phyloP scores from a whole-genome alignment of 2,113 vertebrate genomes.

The Hystrix cristata region DNA sequence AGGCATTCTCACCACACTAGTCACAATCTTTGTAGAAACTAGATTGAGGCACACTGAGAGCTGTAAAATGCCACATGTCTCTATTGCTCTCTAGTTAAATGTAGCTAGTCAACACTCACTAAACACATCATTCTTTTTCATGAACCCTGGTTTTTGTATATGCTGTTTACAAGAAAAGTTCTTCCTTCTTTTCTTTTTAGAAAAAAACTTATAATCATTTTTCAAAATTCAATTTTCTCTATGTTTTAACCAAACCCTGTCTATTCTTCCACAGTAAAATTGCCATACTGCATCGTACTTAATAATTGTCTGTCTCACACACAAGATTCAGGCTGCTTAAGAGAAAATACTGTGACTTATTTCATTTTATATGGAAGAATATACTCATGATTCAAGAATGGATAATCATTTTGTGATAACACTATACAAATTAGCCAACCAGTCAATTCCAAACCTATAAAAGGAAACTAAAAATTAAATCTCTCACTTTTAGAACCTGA shows the following conservation, averaged over 20 bases:
- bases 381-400: conserved; percentile 6
- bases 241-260: not conserved
- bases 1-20: not conserved
- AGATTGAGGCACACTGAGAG: not conserved
- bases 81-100: not conserved
- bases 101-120: not conserved
- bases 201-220: conserved; percentile 19
- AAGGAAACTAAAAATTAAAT: conserved; percentile 34
- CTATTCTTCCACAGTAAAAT: conserved; percentile 29
- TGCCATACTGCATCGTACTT: not conserved
- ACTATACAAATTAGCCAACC: not conserved
- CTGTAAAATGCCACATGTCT: not conserved
- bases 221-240: not conserved
- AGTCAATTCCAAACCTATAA: conserved; percentile 14
- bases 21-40: not conserved
- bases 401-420: not conserved
- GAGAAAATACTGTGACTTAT: not conserved
- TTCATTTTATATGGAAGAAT: not conserved
- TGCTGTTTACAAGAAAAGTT: not conserved
- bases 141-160: not conserved
- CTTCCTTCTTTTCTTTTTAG: not conserved
- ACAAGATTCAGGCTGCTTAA: not conserved
- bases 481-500: conserved; percentile 7
- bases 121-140: not conserved
- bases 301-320: not conserved